phyloP scores from a whole-genome alignment of 2,888 invertebrate genomes.

The Rhyacophila evoluta region DNA sequence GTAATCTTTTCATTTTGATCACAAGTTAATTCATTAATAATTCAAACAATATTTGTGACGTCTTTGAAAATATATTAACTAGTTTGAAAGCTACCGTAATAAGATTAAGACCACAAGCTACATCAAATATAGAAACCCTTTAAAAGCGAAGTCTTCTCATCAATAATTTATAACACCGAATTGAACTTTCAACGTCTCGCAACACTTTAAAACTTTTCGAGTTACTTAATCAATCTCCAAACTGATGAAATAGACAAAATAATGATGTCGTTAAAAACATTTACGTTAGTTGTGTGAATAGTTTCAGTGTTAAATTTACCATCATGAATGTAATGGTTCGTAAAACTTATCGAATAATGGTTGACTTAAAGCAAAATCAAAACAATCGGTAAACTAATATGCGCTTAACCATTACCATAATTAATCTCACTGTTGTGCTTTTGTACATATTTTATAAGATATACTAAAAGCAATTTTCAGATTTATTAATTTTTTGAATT shows the following conservation, averaged over 20 bases:
- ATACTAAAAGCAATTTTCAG: no score
- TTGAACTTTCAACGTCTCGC: conserved; percentile 32
- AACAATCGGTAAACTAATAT: no score
- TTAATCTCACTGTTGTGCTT: no score
- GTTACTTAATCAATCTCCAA: conserved; percentile 23
- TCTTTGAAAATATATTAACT: conserved; percentile 37
- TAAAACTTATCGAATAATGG: no score
- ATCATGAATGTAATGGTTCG: not conserved
- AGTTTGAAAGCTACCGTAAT: conserved; percentile 34
- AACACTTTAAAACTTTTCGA: conserved; percentile 10
- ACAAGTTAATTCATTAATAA: conserved; percentile 30
- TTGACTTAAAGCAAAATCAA: no score
- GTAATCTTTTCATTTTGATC: conserved; percentile 18
- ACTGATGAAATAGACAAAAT: not conserved
- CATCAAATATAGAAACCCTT: conserved; percentile 28
- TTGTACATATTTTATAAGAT: no score
- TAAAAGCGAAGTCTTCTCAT: conserved; percentile 40
- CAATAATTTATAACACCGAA: conserved; percentile 40
- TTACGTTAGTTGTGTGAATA: not conserved
- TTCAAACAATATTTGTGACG: conserved; percentile 45
- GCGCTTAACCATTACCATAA: no score
- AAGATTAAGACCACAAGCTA: conserved; percentile 43
- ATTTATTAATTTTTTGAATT: no score
- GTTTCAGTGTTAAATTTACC: not conserved
- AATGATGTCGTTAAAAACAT: conserved; percentile 10